phyloP scores from a whole-genome alignment of 2,113 vertebrate genomes.

The Macquaria australasica region DNA sequence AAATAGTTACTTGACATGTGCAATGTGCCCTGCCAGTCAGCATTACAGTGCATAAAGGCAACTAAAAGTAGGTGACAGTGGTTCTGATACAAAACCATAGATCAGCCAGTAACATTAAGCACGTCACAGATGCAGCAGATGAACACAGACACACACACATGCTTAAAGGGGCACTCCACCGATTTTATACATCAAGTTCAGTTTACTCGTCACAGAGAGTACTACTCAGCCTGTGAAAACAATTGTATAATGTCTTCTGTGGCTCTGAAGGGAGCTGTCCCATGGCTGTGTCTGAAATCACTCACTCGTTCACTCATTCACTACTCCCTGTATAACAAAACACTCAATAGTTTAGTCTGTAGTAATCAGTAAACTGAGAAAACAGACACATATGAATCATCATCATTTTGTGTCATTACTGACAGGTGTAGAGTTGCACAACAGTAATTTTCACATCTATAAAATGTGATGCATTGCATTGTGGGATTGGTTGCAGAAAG shows the following conservation, averaged over 20 bases:
- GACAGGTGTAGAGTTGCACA: not conserved
- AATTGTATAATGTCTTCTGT: not conserved
- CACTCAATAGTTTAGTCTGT: not conserved
- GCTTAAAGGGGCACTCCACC: not conserved
- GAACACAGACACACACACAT: not conserved
- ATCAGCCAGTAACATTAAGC: conserved; percentile 20
- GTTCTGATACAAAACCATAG: conserved; percentile 46
- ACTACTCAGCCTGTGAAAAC: not conserved
- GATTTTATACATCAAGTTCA: not conserved
- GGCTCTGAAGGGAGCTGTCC: not conserved
- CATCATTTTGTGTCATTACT: not conserved
- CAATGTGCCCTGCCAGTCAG: not conserved
- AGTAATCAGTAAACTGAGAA: not conserved
- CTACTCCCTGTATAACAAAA: not conserved
- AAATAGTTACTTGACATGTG: conserved; percentile 15
- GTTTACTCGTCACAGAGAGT: not conserved
- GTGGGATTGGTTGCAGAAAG: not conserved
- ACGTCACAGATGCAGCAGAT: conserved; percentile 3
- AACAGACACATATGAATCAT: not conserved
- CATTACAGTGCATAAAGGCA: conserved; percentile 38
- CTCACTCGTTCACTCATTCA: not conserved
- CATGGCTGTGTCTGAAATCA: not conserved
- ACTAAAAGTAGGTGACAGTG: conserved; percentile 11
- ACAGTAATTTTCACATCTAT: not conserved
- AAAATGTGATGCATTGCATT: not conserved